These are phyloP conservation scores for Myrmecobius fasciatus DNA, from an alignment of 2,113 vertebrate species.

Conservation along the genomic window DNA sequence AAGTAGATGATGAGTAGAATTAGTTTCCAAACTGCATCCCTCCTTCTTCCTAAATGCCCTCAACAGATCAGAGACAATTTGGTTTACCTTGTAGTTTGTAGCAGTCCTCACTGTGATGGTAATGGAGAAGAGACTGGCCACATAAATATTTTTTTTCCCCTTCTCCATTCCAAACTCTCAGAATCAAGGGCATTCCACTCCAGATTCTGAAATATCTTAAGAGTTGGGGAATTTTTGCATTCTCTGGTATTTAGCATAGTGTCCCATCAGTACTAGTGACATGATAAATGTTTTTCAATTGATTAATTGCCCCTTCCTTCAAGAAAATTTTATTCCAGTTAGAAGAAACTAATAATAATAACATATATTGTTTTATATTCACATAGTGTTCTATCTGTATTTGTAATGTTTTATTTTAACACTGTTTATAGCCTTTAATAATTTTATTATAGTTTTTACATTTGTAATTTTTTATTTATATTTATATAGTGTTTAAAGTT, in stretches of 20 bases:
- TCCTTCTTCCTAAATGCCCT: not conserved
- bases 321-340: not conserved
- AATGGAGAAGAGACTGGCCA: not conserved
- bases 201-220: not conserved
- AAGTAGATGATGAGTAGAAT: not conserved
- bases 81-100: not conserved
- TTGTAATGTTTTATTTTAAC: not conserved
- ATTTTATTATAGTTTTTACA: not conserved
- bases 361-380: not conserved
- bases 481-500: not conserved
- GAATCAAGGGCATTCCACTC: not conserved
- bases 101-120: not conserved
- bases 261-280: not conserved
- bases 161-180: not conserved
- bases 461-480: not conserved
- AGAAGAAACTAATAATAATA: not conserved
- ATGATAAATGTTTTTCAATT: not conserved
- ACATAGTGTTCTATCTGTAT: not conserved
- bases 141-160: not conserved
- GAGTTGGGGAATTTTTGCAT: not conserved
- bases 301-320: not conserved
- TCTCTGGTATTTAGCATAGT: not conserved
- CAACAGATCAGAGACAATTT: not conserved
- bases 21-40: not conserved
- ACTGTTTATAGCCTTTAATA: not conserved